Base-by-base conservation (phyloP, 2,113 vertebrate genomes). In the Heliornis fulica region DNA sequence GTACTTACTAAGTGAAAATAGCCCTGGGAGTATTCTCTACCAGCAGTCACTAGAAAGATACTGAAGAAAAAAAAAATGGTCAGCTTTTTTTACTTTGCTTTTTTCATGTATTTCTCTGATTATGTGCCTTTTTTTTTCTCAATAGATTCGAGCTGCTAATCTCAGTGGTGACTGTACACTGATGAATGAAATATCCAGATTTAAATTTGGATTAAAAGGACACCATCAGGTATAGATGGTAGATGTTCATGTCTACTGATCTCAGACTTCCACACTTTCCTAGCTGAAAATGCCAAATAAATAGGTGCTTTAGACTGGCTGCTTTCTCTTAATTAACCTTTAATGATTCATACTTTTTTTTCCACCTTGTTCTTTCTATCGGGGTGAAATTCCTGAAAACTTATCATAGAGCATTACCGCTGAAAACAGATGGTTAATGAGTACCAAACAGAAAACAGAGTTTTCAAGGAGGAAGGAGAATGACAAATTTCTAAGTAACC, bases 81-180 rank as follows among this genome's bases (percentile, higher is more conserved):
- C 1, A 51, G 8, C 15, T 71, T 76, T 26, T 78, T 48, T 54
- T 12, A 40, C 12, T 45, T 29, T 13, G 0, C 61, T 38, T 60
- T 83, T 83, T 78, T 75, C 20, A 15, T 57, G 36, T 81, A 7
- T 92, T 91, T 95, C 15, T 53, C 46, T 96, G 79, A 65, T 53
- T 4, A 18, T 89, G 18, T 97, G 22, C 8, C 20, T 50, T 41
- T 45, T 81, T 87, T 83, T 88, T 20, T 4, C 95, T 89, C 92
- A 40, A 77, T 92, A 99, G 99, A 98, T 99, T 71, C 98, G 99
- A 86, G 99, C 99, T 17, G 99, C 99, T 69, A 99, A 99, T 97
- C 99, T 99, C 36, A 99, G 99, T 94, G 99, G 99, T 68, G 99
- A 99, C 93, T 99, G 99, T 92, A 97, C 99, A 25, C 98, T 99